These are phyloP conservation scores for Myiotriccus ornatus DNA, from an alignment of 2,797 vertebrate genomes.

Conservation along the genomic window DNA sequence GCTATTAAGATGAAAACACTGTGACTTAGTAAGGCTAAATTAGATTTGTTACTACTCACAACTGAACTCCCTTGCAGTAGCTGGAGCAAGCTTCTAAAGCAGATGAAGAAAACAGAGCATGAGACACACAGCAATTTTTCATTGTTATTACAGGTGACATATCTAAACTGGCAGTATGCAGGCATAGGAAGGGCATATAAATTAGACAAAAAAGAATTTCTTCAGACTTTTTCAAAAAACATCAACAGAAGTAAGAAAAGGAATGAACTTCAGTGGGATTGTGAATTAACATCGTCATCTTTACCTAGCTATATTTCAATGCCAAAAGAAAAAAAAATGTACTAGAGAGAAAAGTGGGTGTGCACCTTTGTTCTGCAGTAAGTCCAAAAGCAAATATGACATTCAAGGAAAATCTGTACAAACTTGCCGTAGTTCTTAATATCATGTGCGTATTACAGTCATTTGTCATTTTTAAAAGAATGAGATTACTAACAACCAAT, in stretches of 20 bases:
- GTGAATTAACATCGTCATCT: slow-evolving; percentile 41
- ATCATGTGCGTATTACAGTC: neutral
- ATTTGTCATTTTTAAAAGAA: slow-evolving; percentile 57
- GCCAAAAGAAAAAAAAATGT: neutral
- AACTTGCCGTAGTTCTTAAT: neutral
- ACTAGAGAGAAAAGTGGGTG: neutral
- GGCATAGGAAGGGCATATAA: slow-evolving; percentile 67
- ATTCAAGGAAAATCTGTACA: slow-evolving; percentile 2
- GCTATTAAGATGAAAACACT: slow-evolving; percentile 63
- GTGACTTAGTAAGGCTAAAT: slow-evolving; percentile 72
- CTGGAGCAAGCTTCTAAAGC: slow-evolving; percentile 66
- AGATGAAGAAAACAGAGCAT: slow-evolving; percentile 63
- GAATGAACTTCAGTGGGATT: slow-evolving; percentile 27
- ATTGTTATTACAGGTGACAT: slow-evolving; percentile 88
- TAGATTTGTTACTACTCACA: slow-evolving; percentile 71
- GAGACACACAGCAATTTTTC: slow-evolving; percentile 86
- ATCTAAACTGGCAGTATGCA: slow-evolving; percentile 83
- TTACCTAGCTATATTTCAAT: slow-evolving; percentile 20
- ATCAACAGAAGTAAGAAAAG: slow-evolving; percentile 39
- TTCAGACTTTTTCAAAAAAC: slow-evolving; percentile 55
- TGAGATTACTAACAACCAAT: neutral
- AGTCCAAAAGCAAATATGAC: neutral
- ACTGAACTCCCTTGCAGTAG: slow-evolving; percentile 74
- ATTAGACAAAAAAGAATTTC: slow-evolving; percentile 70
- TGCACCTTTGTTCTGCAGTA: neutral